Percentiles rank a stretch among this genome's conserved stretches.
Evolutionary conservation across 30 jellyfish, hydroid and myxozoan species (phyloP).

Genomic region (Hydractinia echinata): DNA sequence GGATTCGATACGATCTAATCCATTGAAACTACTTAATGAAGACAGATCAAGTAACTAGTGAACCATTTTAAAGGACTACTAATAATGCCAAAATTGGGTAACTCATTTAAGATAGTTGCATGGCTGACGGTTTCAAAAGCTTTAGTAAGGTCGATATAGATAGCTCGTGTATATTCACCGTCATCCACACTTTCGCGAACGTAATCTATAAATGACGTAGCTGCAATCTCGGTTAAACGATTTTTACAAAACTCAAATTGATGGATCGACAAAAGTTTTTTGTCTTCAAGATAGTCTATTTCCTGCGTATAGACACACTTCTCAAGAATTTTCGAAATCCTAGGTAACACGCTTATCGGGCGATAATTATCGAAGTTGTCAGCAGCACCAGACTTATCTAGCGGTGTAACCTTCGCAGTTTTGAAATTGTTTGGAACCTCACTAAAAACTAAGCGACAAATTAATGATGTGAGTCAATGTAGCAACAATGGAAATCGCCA

Average conservation of each 20-base stretch:
- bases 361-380: conserved; percentile 40
- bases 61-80: too few species aligned
- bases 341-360: conserved; percentile 20
- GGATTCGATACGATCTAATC: not conserved
- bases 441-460: conserved; percentile 43
- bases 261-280: not conserved
- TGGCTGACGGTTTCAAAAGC: not conserved
- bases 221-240: not conserved
- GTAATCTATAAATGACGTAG: not conserved
- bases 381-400: conserved; percentile 30
- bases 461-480: conserved; percentile 47
- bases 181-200: not conserved
- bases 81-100: too few species aligned
- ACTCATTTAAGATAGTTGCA: not conserved
- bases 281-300: conserved; percentile 20
- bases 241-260: not conserved
- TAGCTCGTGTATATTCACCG: too few species aligned
- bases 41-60: not conserved
- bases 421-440: conserved; percentile 48
- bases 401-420: conserved; percentile 54
- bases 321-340: conserved; percentile 30
- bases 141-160: too few species aligned
- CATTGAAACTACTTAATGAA: not conserved
- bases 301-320: conserved; percentile 34
- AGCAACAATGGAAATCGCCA: conserved; percentile 23